Conservation (phyloP, 2,888 invertebrate species). For the Germaria angustata region DNA sequence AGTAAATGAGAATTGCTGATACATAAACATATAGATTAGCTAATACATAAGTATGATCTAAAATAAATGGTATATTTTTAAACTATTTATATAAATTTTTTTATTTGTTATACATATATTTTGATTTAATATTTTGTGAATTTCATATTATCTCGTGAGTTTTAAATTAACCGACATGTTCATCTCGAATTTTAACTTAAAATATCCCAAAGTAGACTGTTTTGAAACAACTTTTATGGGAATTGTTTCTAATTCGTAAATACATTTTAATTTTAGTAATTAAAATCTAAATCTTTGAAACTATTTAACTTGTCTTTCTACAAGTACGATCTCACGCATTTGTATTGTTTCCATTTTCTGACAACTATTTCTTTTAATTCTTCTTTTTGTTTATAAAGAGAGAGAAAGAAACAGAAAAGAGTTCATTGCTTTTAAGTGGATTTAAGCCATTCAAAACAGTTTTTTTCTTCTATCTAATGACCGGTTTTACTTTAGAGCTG, state of each 20-base stretch:
- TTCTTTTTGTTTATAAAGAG: not conserved
- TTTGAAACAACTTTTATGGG: not conserved
- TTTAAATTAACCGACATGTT: too few species aligned
- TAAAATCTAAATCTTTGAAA: conserved; percentile 13
- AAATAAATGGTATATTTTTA: too few species aligned
- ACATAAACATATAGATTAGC: too few species aligned
- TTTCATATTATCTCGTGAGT: too few species aligned
- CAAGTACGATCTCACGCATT: conserved; percentile 1
- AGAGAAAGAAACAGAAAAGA: conserved; percentile 6
- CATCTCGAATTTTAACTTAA: too few species aligned
- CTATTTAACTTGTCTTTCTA: not conserved
- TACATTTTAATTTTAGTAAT: conserved; percentile 12
- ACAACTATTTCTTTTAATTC: not conserved
- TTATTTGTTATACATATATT: too few species aligned
- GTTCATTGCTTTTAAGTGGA: conserved; percentile 31
- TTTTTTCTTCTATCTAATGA: conserved; percentile 17
- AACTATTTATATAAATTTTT: too few species aligned
- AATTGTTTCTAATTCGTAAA: not conserved
- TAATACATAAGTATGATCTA: too few species aligned
- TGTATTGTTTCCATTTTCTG: conserved; percentile 1
- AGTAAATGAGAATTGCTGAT: too few species aligned
- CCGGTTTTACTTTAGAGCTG: conserved; percentile 50
- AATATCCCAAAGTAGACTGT: too few species aligned
- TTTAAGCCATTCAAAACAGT: conserved; percentile 33
- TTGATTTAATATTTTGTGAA: too few species aligned